phyloP scores from a whole-genome alignment of 2,113 vertebrate genomes.

The Piaya cayana region DNA sequence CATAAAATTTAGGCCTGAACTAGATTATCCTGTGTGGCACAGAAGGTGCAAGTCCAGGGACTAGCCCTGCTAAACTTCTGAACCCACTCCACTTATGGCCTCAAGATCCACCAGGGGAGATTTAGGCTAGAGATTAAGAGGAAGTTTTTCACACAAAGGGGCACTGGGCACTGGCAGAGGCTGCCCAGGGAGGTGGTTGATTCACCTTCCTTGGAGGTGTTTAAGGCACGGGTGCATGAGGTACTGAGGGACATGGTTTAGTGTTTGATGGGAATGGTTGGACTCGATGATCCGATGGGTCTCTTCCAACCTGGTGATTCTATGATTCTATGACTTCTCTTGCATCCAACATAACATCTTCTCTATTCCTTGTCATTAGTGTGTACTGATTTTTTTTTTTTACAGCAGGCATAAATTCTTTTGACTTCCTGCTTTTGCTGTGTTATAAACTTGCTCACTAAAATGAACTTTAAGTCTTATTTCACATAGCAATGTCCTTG shows the following conservation, averaged over 20 bases:
- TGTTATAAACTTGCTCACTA: not conserved
- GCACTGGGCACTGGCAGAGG: no score
- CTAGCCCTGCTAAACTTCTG: not conserved
- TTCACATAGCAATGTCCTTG: not conserved
- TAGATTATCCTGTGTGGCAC: not conserved
- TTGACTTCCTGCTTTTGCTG: not conserved
- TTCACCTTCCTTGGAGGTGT: no score
- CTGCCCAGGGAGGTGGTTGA: no score
- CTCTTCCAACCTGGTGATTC: no score
- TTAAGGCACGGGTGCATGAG: no score
- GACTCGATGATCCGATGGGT: no score
- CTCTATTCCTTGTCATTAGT: not conserved
- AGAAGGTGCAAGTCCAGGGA: not conserved
- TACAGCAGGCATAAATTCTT: not conserved
- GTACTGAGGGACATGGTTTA: no score
- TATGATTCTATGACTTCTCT: no score
- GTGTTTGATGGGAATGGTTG: no score
- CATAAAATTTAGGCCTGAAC: not conserved
- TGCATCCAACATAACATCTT: not conserved
- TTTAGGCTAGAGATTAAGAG: no score
- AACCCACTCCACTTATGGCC: not conserved
- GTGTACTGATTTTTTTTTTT: not conserved
- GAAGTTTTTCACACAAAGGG: no score
- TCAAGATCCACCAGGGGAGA: no score
- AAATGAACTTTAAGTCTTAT: not conserved